Evolutionary conservation across 2,888 invertebrate species (phyloP), one percentile per base, ranked within the genome.

Genomic region (Blastobasis adustella): DNA sequence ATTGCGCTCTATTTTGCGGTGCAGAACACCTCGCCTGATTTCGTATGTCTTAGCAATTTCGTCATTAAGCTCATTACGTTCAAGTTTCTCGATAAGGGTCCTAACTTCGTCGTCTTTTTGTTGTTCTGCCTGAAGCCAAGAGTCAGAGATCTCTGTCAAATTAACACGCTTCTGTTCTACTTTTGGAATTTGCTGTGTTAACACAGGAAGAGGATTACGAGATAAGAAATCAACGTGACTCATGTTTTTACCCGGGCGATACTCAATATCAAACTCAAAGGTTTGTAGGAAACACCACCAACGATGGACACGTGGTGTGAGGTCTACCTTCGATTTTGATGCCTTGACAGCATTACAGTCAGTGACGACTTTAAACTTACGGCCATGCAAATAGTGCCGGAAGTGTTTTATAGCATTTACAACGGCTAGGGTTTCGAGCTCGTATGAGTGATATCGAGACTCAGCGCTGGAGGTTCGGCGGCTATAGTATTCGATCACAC

Each of bases 301-400:
- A 7, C 59, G 37, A 41, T 58, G 54, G 4, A 61, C 50, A n/a
- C 58, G 44, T 36, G 58, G 56, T 8, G 56, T 41, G n/a, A 64
- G 42, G 23, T 62, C 59, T 4, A 49, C 6, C 45, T 62, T 60
- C 4, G 45, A 46, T 23, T 43, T 41, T 9, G 62, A 57, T 0
- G 58, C 37, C 47, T 63, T 62, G 0, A 66, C 9, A 0, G 65
- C 51, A 37, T 61, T 59, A 44, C 65, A 63, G 45, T 66, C 63
- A 0, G 66, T 63, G 0, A 65, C 50, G 0, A 62, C 53, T 4
- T n/a, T 51, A 44, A 66, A 65, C 5, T 51, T 49, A 0, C 53
- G 38, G 0, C 61, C 65, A 5, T 62, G 40, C 3, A 65, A 48
- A 45, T 58, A 65, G 5, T 58, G 60, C 2, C 60, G 46, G 10